phyloP scores from a whole-genome alignment of 2,113 vertebrate species.

The Peucedramus taeniatus region DNA sequence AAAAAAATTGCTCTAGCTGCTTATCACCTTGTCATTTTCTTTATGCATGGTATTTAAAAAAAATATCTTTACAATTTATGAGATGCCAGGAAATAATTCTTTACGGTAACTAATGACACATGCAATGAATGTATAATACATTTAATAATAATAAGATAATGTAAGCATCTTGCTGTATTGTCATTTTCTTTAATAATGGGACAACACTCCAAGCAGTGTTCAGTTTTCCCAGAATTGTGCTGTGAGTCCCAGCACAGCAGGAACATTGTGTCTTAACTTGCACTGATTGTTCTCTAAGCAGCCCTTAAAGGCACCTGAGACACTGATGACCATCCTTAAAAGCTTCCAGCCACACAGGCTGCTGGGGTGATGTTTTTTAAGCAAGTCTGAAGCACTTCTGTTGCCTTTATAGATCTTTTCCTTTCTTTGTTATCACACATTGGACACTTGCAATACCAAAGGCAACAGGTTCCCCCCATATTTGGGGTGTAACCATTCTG shows the following conservation, averaged over 20 bases:
- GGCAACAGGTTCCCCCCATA: fast-evolving
- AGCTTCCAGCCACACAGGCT: not conserved
- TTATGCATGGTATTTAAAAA: not conserved
- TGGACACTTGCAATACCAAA: not conserved
- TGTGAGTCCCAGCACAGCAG: not conserved
- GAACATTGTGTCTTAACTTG: not conserved
- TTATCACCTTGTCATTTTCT: slow-evolving; percentile 12
- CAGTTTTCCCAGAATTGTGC: not conserved
- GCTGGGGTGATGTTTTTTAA: not conserved
- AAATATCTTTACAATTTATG: not conserved
- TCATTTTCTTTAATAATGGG: not conserved
- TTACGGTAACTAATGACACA: not conserved
- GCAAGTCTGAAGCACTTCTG: not conserved
- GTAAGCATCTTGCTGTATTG: not conserved
- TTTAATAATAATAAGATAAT: not conserved
- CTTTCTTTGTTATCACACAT: not conserved
- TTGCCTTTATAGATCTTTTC: not conserved
- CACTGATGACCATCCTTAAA: not conserved
- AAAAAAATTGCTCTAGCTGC: not conserved
- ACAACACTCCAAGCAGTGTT: not conserved
- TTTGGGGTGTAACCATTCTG: not conserved
- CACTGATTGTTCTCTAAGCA: not conserved
- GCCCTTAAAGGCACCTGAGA: not conserved
- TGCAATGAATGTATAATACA: not conserved
- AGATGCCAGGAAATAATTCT: not conserved